Evolutionary conservation across 2,113 vertebrate genomes (phyloP).

Genomic region (Thalassarche chlororhynchos): DNA sequence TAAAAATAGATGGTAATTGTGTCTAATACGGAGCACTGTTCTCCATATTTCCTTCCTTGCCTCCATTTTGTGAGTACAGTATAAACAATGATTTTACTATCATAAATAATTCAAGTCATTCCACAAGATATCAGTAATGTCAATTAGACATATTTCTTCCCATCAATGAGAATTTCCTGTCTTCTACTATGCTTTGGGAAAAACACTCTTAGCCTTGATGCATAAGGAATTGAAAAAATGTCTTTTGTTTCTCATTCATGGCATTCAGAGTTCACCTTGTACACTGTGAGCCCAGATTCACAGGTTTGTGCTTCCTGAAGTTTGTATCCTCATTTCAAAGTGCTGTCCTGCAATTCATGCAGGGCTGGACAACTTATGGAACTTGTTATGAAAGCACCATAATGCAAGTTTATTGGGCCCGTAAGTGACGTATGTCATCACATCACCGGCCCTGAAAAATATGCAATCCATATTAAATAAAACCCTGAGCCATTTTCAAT

Average conservation of each 20-base stretch:
- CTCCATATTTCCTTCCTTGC: conserved; percentile 42
- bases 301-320: background rate
- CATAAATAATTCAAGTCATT: conserved; percentile 31
- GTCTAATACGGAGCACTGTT: background rate
- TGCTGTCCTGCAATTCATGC: background rate
- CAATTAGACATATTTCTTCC: conserved; percentile 1
- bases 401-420: background rate
- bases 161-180: conserved; percentile 28
- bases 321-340: background rate
- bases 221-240: background rate
- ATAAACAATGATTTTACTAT: conserved; percentile 43
- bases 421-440: background rate
- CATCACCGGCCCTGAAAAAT: background rate
- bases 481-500: background rate
- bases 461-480: background rate
- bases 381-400: background rate
- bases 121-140: background rate
- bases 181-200: background rate
- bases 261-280: background rate
- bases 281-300: background rate
- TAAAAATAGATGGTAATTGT: conserved; percentile 41
- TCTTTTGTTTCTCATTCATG: background rate
- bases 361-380: background rate
- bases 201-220: background rate
- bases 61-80: background rate